A percentile compares a stretch with the other conserved stretches of the same genome.
Conservation (phyloP, 2,797 vertebrate genomes). For the Setipinna tenuifilis region DNA sequence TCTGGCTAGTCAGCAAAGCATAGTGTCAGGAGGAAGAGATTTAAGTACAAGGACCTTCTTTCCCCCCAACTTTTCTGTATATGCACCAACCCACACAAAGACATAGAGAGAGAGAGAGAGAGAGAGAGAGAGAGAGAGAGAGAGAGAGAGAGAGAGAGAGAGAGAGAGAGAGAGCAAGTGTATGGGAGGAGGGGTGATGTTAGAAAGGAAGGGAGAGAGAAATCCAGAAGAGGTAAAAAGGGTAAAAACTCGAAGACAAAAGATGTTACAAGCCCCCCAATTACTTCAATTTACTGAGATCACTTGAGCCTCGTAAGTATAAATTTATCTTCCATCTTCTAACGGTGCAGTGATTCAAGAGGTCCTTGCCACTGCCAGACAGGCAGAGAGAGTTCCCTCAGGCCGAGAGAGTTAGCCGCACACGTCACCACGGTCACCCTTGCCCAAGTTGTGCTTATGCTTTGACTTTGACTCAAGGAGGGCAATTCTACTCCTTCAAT, state of each 20-base stretch:
- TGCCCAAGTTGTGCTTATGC: background rate
- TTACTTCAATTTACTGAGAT: constrained; percentile 7
- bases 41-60: background rate
- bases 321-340: background rate
- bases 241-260: background rate
- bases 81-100: background rate
- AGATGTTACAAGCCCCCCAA: background rate
- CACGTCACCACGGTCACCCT: background rate
- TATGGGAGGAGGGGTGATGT: background rate
- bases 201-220: background rate
- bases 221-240: background rate
- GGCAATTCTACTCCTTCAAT: background rate
- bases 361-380: too few species aligned
- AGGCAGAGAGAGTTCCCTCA: background rate
- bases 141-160: background rate
- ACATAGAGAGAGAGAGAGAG: background rate
- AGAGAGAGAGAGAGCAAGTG: background rate
- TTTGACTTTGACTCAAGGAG: background rate
- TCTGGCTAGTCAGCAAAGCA: background rate
- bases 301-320: background rate
- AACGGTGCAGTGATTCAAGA: background rate
- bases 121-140: background rate
- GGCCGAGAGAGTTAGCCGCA: background rate
- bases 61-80: background rate
- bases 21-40: background rate